Conservation (phyloP, 2,797 vertebrate genomes). For the Acrossocheilus fasciatus region DNA sequence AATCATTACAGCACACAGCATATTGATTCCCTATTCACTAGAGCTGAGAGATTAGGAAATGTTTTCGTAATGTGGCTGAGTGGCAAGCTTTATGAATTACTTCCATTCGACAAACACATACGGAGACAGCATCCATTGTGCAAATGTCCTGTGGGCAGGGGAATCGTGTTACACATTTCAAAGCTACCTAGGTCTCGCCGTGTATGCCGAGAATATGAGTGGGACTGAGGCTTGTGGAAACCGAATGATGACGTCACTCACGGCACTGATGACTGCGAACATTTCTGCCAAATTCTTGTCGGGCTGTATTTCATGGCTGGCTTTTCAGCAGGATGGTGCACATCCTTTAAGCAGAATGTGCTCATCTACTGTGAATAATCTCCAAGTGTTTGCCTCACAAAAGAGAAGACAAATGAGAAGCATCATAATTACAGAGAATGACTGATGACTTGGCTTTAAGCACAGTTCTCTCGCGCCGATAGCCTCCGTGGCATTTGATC, state of each 20-base stretch:
- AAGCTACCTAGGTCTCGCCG: slow-evolving; percentile 40
- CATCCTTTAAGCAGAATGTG: slow-evolving; percentile 57
- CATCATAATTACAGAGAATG: slow-evolving; percentile 49
- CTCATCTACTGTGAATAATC: slow-evolving; percentile 56
- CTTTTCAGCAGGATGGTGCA: slow-evolving; percentile 43
- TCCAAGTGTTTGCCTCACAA: slow-evolving; percentile 41
- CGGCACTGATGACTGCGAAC: slow-evolving; percentile 34
- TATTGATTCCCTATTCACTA: slow-evolving; percentile 36
- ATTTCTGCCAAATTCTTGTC: slow-evolving; percentile 55
- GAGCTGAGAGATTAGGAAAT: slow-evolving; percentile 35
- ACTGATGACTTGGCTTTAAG: slow-evolving; percentile 51
- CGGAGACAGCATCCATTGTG: slow-evolving; percentile 55
- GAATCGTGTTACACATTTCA: slow-evolving; percentile 60
- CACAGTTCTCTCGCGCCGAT: not conserved
- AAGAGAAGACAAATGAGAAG: slow-evolving; percentile 55
- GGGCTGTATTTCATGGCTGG: slow-evolving; percentile 59
- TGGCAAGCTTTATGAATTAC: slow-evolving; percentile 42
- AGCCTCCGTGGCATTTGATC: slow-evolving; percentile 3
- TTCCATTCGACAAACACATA: slow-evolving; percentile 45
- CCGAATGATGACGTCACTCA: slow-evolving; percentile 45
- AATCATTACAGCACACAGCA: slow-evolving; percentile 39
- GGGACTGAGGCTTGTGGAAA: slow-evolving; percentile 40
- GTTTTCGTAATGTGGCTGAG: slow-evolving; percentile 33
- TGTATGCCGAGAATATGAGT: slow-evolving; percentile 1
- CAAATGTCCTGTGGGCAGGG: slow-evolving; percentile 55